Evolutionary conservation across 2,797 vertebrate species (phyloP).

Genomic region (Pangasius larnaudii): DNA sequence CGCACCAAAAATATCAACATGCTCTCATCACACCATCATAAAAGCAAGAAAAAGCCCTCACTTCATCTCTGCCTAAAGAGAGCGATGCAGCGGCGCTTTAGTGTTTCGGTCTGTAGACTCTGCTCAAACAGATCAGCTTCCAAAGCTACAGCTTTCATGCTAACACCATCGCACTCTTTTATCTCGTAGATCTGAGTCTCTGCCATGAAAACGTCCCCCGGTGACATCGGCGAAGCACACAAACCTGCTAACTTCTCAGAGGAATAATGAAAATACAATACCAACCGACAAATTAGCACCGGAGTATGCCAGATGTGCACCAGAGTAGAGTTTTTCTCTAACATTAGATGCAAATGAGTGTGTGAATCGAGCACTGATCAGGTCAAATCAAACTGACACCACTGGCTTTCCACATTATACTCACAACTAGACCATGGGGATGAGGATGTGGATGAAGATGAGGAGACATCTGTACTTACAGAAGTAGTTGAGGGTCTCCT

Average conservation of each 20-base stretch:
- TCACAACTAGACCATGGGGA: not conserved
- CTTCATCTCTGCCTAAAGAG: not conserved
- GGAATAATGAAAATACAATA: no score
- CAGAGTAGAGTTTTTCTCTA: no score
- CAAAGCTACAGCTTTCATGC: not conserved
- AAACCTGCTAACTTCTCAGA: not conserved
- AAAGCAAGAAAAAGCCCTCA: not conserved
- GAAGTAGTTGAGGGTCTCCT: constrained; percentile 98
- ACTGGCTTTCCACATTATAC: not conserved
- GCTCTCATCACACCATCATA: not conserved
- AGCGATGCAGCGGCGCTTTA: not conserved
- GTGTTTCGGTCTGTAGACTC: not conserved
- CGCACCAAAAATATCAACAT: not conserved
- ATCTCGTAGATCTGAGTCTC: not conserved
- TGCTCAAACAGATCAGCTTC: not conserved
- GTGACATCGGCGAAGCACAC: not conserved
- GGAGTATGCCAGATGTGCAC: not conserved
- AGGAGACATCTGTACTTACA: constrained; percentile 79
- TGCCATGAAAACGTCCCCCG: no score
- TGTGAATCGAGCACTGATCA: not conserved
- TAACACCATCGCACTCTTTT: not conserved
- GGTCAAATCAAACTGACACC: not conserved
- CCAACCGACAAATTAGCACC: no score
- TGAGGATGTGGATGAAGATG: not conserved
- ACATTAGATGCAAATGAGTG: not conserved